phyloP scores from a whole-genome alignment of 2,797 vertebrate species.

The Champsocephalus gunnari region DNA sequence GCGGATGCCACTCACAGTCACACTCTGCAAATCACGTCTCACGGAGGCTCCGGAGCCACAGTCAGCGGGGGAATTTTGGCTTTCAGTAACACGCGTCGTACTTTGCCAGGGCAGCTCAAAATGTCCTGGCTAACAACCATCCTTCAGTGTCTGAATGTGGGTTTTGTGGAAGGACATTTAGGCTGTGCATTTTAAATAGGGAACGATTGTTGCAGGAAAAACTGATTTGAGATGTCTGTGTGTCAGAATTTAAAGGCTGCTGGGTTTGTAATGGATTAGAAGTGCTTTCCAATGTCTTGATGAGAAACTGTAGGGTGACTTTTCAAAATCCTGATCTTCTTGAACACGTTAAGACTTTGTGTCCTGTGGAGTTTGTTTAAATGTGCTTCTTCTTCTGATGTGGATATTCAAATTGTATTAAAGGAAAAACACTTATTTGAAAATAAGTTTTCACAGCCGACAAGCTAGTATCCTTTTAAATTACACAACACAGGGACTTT shows the following conservation, averaged over 20 bases:
- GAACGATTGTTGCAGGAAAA: conserved; percentile 39
- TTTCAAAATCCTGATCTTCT: conserved; percentile 38
- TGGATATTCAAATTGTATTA: not conserved
- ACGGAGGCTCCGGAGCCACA: conserved; percentile 44
- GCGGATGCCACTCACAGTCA: conserved; percentile 64
- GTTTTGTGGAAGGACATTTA: conserved; percentile 63
- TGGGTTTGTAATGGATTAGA: conserved; percentile 32
- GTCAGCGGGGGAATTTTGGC: conserved; percentile 63
- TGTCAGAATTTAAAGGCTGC: conserved; percentile 27
- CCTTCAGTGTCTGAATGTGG: conserved; percentile 62
- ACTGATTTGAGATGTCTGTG: conserved; percentile 23
- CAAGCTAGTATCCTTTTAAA: not conserved
- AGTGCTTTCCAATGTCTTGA: conserved; percentile 24
- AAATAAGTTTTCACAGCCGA: not conserved
- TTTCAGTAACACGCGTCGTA: conserved; percentile 2
- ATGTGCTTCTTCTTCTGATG: not conserved
- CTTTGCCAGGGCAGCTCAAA: conserved; percentile 68
- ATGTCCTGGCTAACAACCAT: conserved; percentile 67
- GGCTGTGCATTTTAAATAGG: conserved; percentile 64
- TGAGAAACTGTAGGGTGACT: conserved; percentile 21
- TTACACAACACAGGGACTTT: not conserved
- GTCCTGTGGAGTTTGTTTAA: not conserved
- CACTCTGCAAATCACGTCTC: conserved; percentile 62
- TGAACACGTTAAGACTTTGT: conserved; percentile 11
- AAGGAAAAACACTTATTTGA: not conserved